Conservation (phyloP, 2,888 invertebrate species). For the Urechis unicinctus region DNA sequence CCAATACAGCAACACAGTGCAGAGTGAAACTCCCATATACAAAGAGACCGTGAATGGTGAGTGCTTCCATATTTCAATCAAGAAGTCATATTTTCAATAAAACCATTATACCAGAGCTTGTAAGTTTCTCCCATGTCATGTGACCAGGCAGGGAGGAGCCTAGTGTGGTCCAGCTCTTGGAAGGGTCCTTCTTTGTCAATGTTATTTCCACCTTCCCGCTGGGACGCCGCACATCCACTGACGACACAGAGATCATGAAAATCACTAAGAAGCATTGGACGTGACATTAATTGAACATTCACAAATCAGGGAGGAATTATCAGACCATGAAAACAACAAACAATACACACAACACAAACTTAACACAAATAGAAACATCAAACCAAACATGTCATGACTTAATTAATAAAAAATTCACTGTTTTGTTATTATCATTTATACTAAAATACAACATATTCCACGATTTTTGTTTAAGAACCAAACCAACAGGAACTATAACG, state of each 20-base stretch:
- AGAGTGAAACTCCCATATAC: no score
- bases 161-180: conserved; percentile 27
- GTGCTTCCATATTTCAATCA: not conserved
- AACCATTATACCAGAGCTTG: not conserved
- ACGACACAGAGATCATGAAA: not conserved
- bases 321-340: not conserved
- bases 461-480: no score
- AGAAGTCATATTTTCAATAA: not conserved
- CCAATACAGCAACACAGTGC: not conserved
- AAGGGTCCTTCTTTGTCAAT: conserved; percentile 27
- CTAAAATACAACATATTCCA: no score
- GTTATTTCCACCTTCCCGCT: conserved; percentile 40
- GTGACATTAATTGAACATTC: not conserved
- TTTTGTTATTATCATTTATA: no score
- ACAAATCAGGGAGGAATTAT: no score
- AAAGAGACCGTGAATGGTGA: no score
- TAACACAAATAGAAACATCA: not conserved
- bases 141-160: not conserved
- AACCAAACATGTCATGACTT: no score
- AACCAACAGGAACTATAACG: no score
- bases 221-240: not conserved
- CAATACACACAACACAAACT: not conserved
- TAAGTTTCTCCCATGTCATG: not conserved
- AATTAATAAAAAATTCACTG: no score
- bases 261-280: not conserved